A percentile compares a stretch with the other conserved stretches of the same genome.
Evolutionary conservation across 2,113 vertebrate genomes (phyloP).

Genomic region (Oncorhynchus mykiss): DNA sequence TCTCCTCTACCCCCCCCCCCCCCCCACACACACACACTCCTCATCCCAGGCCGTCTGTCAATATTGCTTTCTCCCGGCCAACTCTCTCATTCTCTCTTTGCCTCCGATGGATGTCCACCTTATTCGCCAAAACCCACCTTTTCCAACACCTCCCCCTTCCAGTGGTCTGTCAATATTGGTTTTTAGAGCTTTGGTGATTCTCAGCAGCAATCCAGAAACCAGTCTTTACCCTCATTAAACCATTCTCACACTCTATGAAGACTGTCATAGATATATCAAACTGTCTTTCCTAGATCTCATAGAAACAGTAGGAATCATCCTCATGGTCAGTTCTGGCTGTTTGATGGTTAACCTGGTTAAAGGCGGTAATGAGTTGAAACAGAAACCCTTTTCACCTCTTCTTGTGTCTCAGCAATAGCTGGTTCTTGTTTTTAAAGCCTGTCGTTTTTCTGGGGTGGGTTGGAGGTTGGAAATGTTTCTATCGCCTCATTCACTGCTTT

Average conservation of each 20-base stretch:
- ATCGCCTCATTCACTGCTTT: not conserved
- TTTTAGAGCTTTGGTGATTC: not conserved
- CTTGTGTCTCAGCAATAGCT: not conserved
- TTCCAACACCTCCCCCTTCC: not conserved
- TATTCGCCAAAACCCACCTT: not conserved
- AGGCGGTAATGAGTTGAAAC: not conserved
- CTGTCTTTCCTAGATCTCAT: not conserved
- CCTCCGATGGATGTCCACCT: not conserved
- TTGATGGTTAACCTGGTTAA: not conserved
- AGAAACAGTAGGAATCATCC: not conserved
- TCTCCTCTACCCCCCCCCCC: not conserved
- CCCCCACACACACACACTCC: not conserved
- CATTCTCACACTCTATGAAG: not conserved
- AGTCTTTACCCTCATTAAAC: not conserved
- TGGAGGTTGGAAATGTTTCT: not conserved
- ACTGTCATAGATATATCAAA: not conserved
- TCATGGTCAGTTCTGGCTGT: not conserved
- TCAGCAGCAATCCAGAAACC: not conserved
- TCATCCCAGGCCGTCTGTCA: not conserved
- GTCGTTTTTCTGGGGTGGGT: not conserved
- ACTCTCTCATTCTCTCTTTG: not conserved
- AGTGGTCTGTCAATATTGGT: not conserved
- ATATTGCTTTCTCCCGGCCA: not conserved
- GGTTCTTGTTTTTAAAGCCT: not conserved
- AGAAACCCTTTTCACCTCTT: not conserved